Conservation (phyloP, 2,797 vertebrate species). For the Microctenopoma lineatum region DNA sequence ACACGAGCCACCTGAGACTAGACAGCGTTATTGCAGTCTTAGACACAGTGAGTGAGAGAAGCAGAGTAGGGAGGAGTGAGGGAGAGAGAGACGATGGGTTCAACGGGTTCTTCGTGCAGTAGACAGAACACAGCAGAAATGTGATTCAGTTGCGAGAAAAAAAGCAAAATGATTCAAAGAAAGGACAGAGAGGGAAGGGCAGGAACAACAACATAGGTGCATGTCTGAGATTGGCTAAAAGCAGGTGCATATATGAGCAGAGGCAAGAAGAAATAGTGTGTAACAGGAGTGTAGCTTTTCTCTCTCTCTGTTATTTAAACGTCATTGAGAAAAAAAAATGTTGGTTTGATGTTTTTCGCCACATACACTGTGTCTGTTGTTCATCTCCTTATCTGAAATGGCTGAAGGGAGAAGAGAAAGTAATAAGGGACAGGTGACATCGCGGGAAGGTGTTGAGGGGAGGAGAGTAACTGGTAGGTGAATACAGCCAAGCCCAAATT, state of each 20-base stretch:
- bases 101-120: constrained; percentile 53
- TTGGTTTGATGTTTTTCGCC: constrained; percentile 11
- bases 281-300: constrained; percentile 21
- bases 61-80: constrained; percentile 26
- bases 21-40: constrained; percentile 47
- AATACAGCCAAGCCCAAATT: constrained; percentile 6
- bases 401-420: constrained; percentile 27
- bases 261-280: constrained; percentile 2
- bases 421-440: constrained; percentile 51
- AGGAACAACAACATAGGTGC: constrained; percentile 30
- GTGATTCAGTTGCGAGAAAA: constrained; percentile 48
- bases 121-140: constrained; percentile 35
- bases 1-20: constrained; percentile 59
- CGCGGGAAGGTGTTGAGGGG: neutral
- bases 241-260: neutral
- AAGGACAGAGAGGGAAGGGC: constrained; percentile 19
- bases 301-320: no score
- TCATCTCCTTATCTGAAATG: constrained; percentile 38
- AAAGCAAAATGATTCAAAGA: constrained; percentile 25
- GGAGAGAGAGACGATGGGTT: constrained; percentile 56
- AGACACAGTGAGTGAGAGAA: constrained; percentile 29
- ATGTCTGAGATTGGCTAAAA: constrained; percentile 29
- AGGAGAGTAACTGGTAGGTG: neutral
- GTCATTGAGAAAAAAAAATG: constrained; percentile 60
- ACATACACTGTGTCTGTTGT: constrained; percentile 20